Evolutionary conservation across 2,888 invertebrate species (phyloP).

Genomic region (Anorthoa munda): DNA sequence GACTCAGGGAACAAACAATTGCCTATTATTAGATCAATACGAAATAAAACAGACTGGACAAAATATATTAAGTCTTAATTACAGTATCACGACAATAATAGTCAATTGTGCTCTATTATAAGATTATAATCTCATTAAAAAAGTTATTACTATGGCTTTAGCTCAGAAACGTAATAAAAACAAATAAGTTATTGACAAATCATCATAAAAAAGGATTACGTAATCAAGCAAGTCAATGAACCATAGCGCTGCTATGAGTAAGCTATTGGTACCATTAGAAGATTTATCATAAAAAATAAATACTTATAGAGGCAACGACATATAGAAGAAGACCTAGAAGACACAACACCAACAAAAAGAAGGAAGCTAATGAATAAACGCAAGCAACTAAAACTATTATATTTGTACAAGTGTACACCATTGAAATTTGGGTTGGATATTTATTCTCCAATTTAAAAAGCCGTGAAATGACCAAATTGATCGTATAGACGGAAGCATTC

Average conservation of each 20-base stretch:
- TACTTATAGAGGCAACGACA: background rate
- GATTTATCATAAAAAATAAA: too few species aligned
- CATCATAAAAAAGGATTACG: constrained; percentile 46
- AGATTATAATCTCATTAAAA: constrained; percentile 26
- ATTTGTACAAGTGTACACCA: too few species aligned
- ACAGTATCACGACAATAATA: constrained; percentile 20
- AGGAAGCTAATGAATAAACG: background rate
- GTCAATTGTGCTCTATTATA: constrained; percentile 12
- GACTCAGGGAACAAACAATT: background rate
- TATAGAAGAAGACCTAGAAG: background rate
- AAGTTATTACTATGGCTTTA: constrained; percentile 28
- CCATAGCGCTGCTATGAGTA: constrained; percentile 38
- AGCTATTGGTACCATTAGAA: background rate
- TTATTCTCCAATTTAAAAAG: too few species aligned
- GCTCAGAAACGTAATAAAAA: constrained; percentile 28
- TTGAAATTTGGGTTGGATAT: too few species aligned
- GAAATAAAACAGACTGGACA: constrained; percentile 13
- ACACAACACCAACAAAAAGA: background rate
- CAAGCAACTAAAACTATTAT: background rate
- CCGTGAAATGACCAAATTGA: background rate
- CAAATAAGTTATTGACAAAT: constrained; percentile 32
- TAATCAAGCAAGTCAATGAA: constrained; percentile 57
- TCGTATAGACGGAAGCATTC: background rate
- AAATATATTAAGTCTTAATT: constrained; percentile 8
- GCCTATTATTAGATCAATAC: constrained; percentile 5